Base-by-base conservation (phyloP, 2,797 vertebrate species). In the Megalops cyprinoides region DNA sequence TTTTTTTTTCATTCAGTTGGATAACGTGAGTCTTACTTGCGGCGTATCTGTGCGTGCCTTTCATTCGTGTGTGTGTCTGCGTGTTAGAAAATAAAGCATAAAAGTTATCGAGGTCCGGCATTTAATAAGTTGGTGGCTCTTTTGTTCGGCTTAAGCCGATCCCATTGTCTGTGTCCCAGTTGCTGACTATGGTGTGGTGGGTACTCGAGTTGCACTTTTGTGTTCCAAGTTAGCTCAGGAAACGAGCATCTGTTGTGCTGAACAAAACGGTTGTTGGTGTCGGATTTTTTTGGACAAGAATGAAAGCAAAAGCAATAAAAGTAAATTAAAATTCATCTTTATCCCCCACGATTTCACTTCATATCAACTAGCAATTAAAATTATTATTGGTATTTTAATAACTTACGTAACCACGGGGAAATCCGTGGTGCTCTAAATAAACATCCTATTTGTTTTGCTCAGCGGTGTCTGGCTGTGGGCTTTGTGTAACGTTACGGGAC, bases 121-220 rank as follows among this genome's bases (percentile, higher is more conserved):
- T 69, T 69, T 42, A 39, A 42, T 42, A 74, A 48, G 9, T 74
- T 74, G 3, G 71, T 74, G 39, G n/a, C 10, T 46, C 42, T 74
- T 74, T 74, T 74, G 71, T 74, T 74, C 71, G 71, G 46, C 23
- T 74, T 14, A 25, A 74, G 71, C 20, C 71, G 44, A 18, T 14
- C 71, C 44, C 46, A 74, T 74, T 74, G 71, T 74, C 42, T 12
- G 71, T 69, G 71, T 74, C 71, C 71, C 42, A 74, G 46, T 74
- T 74, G 42, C 71, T 14, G 65, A 42, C 65, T 42, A n/a, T 69
- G 15, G 18, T 5, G 37, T 34, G 65, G 65, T 5, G 34, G 1
- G 65, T 18, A 37, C 4, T 28, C 10, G 31, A 15, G 65, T 1
- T 39, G 37, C 18, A 42, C 34, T 42, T 69, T 42, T 39, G 65